Conservation (phyloP, 1,140 invertebrate species). For the Euwallacea fornicatus region DNA sequence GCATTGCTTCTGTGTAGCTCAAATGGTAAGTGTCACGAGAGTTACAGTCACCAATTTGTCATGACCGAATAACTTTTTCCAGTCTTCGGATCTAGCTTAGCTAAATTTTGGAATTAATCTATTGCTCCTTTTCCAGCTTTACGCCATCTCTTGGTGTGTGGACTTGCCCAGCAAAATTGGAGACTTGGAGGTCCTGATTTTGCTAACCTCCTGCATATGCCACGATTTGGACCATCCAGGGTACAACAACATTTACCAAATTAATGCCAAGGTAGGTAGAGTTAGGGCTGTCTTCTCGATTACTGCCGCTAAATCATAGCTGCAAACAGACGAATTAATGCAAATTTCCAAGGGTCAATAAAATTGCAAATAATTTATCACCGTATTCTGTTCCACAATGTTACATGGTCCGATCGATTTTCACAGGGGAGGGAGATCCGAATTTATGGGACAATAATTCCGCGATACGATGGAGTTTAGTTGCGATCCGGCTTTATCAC, state of each 20-base stretch:
- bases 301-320: neutral
- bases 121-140: slow-evolving; percentile 68
- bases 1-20: slow-evolving; percentile 87
- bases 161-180: slow-evolving; percentile 70
- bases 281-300: neutral
- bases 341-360: slow-evolving; percentile 19
- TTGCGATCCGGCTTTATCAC: neutral
- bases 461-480: slow-evolving; percentile 4
- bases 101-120: neutral
- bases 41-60: too few species aligned
- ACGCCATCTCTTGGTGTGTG: slow-evolving; percentile 78
- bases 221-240: slow-evolving; percentile 93
- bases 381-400: slow-evolving; percentile 12
- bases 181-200: slow-evolving; percentile 74
- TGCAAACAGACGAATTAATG: slow-evolving; percentile 14
- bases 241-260: slow-evolving; percentile 88
- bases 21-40: slow-evolving; percentile 72
- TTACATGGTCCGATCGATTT: slow-evolving; percentile 12
- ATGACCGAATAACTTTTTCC: too few species aligned
- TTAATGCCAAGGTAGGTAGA: slow-evolving; percentile 67
- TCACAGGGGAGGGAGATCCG: neutral
- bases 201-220: slow-evolving; percentile 83
- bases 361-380: slow-evolving; percentile 16
- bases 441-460: slow-evolving; percentile 21
- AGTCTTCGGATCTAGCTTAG: neutral